Evolutionary conservation across 2,113 vertebrate genomes (phyloP).

Genomic region (Urocynchramus pylzowi): DNA sequence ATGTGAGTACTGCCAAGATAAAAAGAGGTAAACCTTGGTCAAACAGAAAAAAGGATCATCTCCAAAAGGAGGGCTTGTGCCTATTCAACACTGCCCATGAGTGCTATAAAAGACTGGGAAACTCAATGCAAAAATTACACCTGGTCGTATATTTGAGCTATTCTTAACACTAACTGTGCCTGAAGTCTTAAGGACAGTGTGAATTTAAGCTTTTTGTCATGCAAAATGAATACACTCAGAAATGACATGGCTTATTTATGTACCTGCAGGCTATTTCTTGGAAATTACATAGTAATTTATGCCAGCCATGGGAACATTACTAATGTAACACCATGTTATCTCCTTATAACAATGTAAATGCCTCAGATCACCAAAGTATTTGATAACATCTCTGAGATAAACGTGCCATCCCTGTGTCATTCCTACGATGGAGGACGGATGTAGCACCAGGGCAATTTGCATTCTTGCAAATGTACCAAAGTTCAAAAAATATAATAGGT

Average conservation of each 20-base stretch:
- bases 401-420: constrained; percentile 6
- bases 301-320: constrained; percentile 40
- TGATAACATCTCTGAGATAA: constrained; percentile 58
- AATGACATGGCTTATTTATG: constrained; percentile 46
- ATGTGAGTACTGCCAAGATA: background rate
- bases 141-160: background rate
- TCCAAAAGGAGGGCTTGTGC: background rate
- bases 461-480: background rate
- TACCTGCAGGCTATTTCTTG: constrained; percentile 47
- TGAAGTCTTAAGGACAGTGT: background rate
- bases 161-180: background rate
- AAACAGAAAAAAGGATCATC: background rate
- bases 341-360: constrained; percentile 42
- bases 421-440: background rate
- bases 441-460: background rate
- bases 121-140: background rate
- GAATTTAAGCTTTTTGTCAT: constrained; percentile 36
- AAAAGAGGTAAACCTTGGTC: background rate
- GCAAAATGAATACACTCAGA: constrained; percentile 28
- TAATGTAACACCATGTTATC: constrained; percentile 48
- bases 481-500: background rate
- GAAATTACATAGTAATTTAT: constrained; percentile 43
- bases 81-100: background rate
- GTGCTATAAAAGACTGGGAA: background rate
- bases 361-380: constrained; percentile 29